A percentile compares a stretch with the other conserved stretches of the same genome.
Evolutionary conservation across 2,797 vertebrate genomes (phyloP).

Genomic region (Anolis apletophallus): DNA sequence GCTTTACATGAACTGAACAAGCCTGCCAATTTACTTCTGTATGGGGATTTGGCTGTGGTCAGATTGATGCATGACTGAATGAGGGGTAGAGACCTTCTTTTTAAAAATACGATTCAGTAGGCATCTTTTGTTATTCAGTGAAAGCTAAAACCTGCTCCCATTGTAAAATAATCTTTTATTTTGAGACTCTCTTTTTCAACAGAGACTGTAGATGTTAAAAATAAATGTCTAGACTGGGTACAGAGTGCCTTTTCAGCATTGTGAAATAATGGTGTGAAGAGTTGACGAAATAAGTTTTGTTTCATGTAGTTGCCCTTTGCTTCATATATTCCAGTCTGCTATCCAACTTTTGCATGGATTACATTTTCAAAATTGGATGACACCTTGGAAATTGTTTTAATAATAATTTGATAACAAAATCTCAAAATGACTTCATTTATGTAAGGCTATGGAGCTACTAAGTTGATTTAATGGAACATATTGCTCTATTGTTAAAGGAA

Average conservation of each 20-base stretch:
- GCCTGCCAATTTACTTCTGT: neutral
- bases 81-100: neutral
- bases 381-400: constrained; percentile 62
- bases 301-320: neutral
- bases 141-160: constrained; percentile 26
- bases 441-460: constrained; percentile 61
- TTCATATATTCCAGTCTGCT: constrained; percentile 4
- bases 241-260: neutral
- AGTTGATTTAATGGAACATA: constrained; percentile 67
- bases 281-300: constrained; percentile 29
- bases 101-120: neutral
- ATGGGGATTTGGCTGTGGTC: neutral
- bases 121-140: neutral
- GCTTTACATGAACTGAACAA: neutral
- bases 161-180: neutral
- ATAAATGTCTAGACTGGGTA: constrained; percentile 14
- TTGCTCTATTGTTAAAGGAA: constrained; percentile 64
- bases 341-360: constrained; percentile 25
- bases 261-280: constrained; percentile 3
- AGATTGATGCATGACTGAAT: neutral
- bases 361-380: constrained; percentile 23
- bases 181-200: constrained; percentile 22
- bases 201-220: neutral
- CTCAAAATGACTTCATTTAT: constrained; percentile 65
- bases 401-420: constrained; percentile 53